phyloP scores from a whole-genome alignment of 2,113 vertebrate species.

The Octodon degus region DNA sequence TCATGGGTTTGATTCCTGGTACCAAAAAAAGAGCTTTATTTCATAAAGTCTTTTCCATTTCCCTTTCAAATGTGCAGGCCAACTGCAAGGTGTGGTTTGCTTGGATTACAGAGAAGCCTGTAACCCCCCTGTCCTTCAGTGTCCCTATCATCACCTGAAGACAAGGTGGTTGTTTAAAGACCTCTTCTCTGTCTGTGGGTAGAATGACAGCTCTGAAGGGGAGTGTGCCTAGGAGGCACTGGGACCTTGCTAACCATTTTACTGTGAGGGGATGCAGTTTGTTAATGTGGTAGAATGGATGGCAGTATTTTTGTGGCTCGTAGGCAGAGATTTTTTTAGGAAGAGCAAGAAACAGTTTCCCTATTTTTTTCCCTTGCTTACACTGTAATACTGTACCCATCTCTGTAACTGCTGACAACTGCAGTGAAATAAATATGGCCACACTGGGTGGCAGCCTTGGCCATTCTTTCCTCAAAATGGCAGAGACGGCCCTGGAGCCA shows the following conservation, averaged over 20 bases:
- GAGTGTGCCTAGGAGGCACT: background rate
- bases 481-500: background rate
- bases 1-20: no score
- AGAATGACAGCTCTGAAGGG: background rate
- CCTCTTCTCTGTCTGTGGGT: background rate
- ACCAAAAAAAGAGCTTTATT: background rate
- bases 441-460: background rate
- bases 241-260: background rate
- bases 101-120: background rate
- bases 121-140: background rate
- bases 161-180: background rate
- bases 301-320: background rate
- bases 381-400: background rate
- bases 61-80: background rate
- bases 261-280: background rate
- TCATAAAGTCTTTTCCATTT: conserved; percentile 38
- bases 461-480: background rate
- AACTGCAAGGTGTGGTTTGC: background rate
- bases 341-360: background rate
- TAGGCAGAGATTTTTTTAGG: background rate
- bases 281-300: background rate
- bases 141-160: background rate
- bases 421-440: background rate
- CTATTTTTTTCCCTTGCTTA: background rate
- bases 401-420: background rate